Conservation (phyloP, 1,140 invertebrate species). For the Macrobrachium nipponense region DNA sequence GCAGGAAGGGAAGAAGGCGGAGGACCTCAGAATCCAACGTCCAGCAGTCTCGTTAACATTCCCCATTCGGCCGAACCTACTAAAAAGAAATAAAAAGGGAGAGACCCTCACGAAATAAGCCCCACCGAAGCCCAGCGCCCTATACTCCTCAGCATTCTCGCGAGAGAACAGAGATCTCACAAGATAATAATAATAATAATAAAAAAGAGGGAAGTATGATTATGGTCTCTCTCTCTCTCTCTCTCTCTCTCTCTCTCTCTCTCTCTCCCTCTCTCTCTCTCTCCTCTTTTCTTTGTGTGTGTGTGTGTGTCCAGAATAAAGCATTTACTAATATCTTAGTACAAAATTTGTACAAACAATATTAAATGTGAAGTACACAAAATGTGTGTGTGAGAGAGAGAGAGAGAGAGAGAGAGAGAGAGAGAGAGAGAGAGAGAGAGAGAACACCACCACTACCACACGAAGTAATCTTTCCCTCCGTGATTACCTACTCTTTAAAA, state of each 20-base stretch:
- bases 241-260: constrained; percentile 17
- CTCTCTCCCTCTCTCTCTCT: constrained; percentile 19
- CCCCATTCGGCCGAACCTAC: too few relatives aligned
- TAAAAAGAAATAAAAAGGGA: too few relatives aligned
- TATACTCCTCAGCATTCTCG: too few relatives aligned
- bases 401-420: constrained; percentile 19
- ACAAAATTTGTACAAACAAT: not conserved
- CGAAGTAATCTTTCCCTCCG: too few relatives aligned
- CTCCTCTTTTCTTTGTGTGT: not conserved
- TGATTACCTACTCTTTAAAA: too few relatives aligned
- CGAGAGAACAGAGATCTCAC: not conserved
- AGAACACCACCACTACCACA: not conserved
- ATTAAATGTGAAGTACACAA: not conserved
- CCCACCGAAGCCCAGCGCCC: too few relatives aligned
- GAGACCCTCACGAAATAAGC: too few relatives aligned
- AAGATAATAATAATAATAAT: not conserved
- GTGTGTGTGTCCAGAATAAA: too few relatives aligned
- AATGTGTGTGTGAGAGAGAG: not conserved
- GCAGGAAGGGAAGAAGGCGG: too few relatives aligned
- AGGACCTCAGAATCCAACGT: too few relatives aligned
- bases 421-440: constrained; percentile 8
- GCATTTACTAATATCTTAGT: not conserved
- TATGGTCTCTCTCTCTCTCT: not conserved
- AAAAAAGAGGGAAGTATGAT: not conserved
- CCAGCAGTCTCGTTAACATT: too few relatives aligned